Evolutionary conservation across 2,888 invertebrate genomes (phyloP).

Genomic region (Cheilosia vulpina): DNA sequence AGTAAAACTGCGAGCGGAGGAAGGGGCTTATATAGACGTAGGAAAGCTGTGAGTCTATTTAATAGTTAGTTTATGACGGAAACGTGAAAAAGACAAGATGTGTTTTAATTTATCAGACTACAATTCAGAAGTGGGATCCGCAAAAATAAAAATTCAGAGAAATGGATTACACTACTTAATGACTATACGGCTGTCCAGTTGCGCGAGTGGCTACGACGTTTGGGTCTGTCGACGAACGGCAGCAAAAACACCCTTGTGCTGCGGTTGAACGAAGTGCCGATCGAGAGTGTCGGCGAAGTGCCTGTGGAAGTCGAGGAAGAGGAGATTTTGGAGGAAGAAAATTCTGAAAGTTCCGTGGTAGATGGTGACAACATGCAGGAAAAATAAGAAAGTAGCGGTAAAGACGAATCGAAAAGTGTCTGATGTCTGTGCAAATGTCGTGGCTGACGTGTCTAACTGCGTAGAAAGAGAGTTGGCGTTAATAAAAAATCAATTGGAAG

Average conservation of each 20-base stretch:
- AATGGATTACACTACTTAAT: not conserved
- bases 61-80: too few relatives aligned
- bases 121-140: not conserved
- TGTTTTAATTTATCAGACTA: not conserved
- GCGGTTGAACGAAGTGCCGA: not conserved
- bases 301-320: not conserved
- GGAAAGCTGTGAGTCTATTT: too few relatives aligned
- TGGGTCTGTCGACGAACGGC: not conserved
- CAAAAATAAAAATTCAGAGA: not conserved
- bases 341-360: rapidly evolving
- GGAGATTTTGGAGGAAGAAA: not conserved
- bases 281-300: not conserved
- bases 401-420: too few relatives aligned
- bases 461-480: not conserved
- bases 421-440: too few relatives aligned
- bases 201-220: not conserved
- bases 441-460: not conserved
- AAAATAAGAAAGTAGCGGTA: not conserved
- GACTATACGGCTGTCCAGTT: not conserved
- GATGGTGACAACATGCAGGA: too few relatives aligned
- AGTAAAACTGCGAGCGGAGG: too few relatives aligned
- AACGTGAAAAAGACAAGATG: too few relatives aligned
- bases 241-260: not conserved
- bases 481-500: not conserved
- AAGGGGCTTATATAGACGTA: too few relatives aligned